These are phyloP conservation scores for Petrophora chlorosata DNA, from an alignment of 2,888 invertebrate species.

Conservation along the genomic window DNA sequence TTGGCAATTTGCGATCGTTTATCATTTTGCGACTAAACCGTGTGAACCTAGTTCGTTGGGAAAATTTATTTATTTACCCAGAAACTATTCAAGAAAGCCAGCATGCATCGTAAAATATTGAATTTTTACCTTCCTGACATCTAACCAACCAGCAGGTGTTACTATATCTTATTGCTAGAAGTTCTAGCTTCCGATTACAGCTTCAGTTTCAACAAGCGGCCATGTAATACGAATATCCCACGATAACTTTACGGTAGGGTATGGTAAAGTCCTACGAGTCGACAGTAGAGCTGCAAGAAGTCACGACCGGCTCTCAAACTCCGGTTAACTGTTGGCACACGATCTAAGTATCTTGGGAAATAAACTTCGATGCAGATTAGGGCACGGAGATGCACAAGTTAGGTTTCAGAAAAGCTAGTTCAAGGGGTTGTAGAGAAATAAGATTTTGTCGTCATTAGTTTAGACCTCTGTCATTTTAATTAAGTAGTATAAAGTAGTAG, in stretches of 20 bases:
- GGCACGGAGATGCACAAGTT: too few species aligned
- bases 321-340: conserved; percentile 13
- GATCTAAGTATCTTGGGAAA: conserved; percentile 13
- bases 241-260: conserved; percentile 13
- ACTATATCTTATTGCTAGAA: not conserved
- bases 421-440: not conserved
- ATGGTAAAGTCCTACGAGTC: not conserved
- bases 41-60: too few species aligned
- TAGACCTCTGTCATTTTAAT: too few species aligned
- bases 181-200: conserved; percentile 15
- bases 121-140: too few species aligned
- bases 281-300: conserved; percentile 3
- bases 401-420: too few species aligned
- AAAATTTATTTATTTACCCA: too few species aligned
- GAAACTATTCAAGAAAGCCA: too few species aligned
- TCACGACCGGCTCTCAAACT: conserved; percentile 13
- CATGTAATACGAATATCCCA: conserved; percentile 25
- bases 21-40: too few species aligned
- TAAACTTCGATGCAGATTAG: conserved; percentile 5
- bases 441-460: not conserved
- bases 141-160: too few species aligned
- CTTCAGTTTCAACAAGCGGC: conserved; percentile 20
- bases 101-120: too few species aligned
- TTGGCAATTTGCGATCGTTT: too few species aligned
- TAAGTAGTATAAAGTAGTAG: too few species aligned